phyloP scores from a whole-genome alignment of 2,113 vertebrate species.

The Trogon surrucura region DNA sequence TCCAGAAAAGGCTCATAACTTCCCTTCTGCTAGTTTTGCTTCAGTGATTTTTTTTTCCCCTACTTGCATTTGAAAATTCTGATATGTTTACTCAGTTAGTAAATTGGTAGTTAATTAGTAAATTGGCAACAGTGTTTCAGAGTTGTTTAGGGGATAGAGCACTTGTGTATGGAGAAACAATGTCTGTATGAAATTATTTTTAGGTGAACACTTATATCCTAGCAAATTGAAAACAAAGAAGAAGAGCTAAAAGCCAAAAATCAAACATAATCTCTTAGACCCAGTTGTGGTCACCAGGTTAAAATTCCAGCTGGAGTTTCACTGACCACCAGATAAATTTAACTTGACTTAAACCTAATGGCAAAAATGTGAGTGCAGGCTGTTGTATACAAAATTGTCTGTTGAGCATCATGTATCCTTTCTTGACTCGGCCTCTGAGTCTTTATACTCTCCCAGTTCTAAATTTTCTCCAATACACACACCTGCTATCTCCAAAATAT shows the following conservation, averaged over 20 bases:
- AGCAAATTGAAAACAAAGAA: background rate
- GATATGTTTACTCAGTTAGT: background rate
- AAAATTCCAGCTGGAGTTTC: background rate
- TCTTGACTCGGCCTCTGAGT: background rate
- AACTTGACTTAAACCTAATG: background rate
- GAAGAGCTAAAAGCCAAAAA: background rate
- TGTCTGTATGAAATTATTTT: background rate
- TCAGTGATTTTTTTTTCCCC: background rate
- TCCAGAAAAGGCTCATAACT: background rate
- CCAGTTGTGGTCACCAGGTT: accelerated
- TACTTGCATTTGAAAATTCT: background rate
- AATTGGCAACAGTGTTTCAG: background rate
- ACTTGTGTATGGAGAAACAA: background rate
- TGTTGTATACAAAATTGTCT: background rate
- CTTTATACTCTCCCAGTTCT: background rate
- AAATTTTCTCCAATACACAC: background rate
- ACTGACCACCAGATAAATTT: background rate
- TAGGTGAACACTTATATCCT: background rate
- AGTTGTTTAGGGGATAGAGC: background rate
- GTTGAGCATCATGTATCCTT: background rate
- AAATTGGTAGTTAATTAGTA: background rate
- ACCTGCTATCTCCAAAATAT: background rate
- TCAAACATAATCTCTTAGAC: background rate
- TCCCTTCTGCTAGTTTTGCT: conserved; percentile 32
- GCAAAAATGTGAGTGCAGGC: background rate